Conservation (phyloP, 2,888 invertebrate genomes). For the Rhaphigaster nebulosa region DNA sequence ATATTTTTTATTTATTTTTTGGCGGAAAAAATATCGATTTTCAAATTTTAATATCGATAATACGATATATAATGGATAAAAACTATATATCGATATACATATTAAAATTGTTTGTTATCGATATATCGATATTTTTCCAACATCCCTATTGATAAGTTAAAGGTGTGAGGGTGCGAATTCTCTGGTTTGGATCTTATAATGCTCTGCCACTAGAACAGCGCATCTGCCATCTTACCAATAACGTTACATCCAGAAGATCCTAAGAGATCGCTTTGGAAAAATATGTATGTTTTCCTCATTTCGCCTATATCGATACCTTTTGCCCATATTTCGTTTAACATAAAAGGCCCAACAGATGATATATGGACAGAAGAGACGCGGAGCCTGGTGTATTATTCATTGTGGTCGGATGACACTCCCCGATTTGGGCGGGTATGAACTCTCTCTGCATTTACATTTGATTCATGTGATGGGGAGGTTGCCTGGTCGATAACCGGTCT, state of each 20-base stretch:
- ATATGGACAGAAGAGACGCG: not conserved
- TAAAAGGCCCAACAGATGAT: not conserved
- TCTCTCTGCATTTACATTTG: conserved; percentile 1
- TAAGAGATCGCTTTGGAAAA: not conserved
- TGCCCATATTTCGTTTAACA: not conserved
- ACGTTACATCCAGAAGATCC: not conserved
- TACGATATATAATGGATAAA: too few species aligned
- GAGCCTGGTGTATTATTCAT: not conserved
- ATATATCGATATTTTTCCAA: too few species aligned
- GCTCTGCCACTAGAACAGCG: too few species aligned
- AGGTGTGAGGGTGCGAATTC: too few species aligned
- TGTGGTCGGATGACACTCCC: not conserved
- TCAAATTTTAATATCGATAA: too few species aligned
- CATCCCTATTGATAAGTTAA: too few species aligned
- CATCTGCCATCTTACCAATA: not conserved
- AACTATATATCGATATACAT: too few species aligned
- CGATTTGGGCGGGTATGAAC: not conserved
- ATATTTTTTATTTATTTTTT: too few species aligned
- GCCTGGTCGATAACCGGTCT: not conserved
- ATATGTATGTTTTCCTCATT: not conserved
- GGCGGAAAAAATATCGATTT: too few species aligned
- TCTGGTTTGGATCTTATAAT: too few species aligned
- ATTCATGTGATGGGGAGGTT: not conserved
- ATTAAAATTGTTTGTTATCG: too few species aligned
- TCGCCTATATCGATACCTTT: not conserved